Evolutionary conservation across 2,888 invertebrate species (phyloP), one percentile per base, ranked within the genome.

Genomic region (Phalera bucephala): DNA sequence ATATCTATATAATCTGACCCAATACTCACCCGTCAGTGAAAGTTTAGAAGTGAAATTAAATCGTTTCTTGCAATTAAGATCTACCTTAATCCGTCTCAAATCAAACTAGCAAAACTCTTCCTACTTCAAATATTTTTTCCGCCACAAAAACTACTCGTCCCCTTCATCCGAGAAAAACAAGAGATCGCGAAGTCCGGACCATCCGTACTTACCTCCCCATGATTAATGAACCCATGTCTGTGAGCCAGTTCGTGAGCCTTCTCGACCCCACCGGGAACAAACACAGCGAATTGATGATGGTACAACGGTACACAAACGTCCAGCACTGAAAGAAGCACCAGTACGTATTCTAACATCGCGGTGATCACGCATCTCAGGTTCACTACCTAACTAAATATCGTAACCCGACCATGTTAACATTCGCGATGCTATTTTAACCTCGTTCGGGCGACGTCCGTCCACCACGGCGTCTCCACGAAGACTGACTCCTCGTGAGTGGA

Each of bases 141-240:
- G n/a, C n/a, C n/a, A n/a, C n/a, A n/a, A n/a, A 10, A 29, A 19
- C 11, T 19, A 11, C 11, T 11, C 10, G 17, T 17, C 13, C 10
- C 9, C 19, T 7, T 1, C 29, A 7, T 29, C 11, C 11, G n/a
- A 17, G 8, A 19, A 29, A 29, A 29, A 29, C 29, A 29, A 19
- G 8, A 52, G 54, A 53, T 40, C 45, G 40, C 48, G 36, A 36
- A 41, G 38, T 3, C 50, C 32, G 31, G 37, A 39, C 31, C 46
- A 52, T 60, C 46, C 37, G 42, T 47, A 49, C 75, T 73, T 72
- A 89, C 89, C 86, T 88, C 82, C 49, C 89, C 89, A 64, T 89
- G 89, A 61, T 88, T 89, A 59, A 83, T 52, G 66, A 89, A 89
- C 40, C 89, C 89, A 52, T 87, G 87, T 48, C 73, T 77, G 50